Conservation (phyloP, 2,888 invertebrate genomes). For the Orthosia incerta region DNA sequence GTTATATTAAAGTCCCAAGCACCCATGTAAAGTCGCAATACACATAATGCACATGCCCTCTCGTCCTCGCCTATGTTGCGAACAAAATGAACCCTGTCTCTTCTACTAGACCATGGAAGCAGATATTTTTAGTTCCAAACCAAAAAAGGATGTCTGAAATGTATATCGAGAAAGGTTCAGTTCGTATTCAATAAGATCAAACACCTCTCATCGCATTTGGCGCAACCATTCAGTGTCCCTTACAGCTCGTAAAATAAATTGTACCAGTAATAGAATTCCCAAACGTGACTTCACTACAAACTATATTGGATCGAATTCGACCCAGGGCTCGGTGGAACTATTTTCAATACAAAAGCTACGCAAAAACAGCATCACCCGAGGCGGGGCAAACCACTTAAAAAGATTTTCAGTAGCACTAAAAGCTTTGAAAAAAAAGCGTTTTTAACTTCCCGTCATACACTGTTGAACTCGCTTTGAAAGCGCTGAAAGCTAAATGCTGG, state of each 20-base stretch:
- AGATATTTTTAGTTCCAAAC: neutral
- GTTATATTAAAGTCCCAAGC: no score
- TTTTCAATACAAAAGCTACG: slow-evolving; percentile 23
- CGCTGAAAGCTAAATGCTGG: slow-evolving; percentile 39
- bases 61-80: no score
- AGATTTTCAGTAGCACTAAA: slow-evolving; percentile 48
- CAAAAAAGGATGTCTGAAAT: neutral
- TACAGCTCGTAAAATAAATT: slow-evolving; percentile 35
- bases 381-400: slow-evolving; percentile 45
- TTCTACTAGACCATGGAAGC: neutral
- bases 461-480: slow-evolving; percentile 49
- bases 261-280: slow-evolving; percentile 36
- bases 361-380: slow-evolving; percentile 38
- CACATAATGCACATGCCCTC: no score
- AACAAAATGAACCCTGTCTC: no score
- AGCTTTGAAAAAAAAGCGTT: slow-evolving; percentile 48
- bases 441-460: slow-evolving; percentile 40
- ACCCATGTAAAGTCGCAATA: no score
- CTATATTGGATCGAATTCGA: slow-evolving; percentile 19
- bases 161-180: neutral
- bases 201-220: slow-evolving; percentile 5
- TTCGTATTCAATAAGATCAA: slow-evolving; percentile 26
- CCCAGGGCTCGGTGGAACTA: slow-evolving; percentile 18
- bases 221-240: slow-evolving; percentile 11
- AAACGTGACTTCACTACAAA: slow-evolving; percentile 34